A percentile compares a stretch with the other conserved stretches of the same genome.
These are phyloP conservation scores for Melitaea cinxia DNA, from an alignment of 1,140 invertebrate species.

Conservation along the genomic window DNA sequence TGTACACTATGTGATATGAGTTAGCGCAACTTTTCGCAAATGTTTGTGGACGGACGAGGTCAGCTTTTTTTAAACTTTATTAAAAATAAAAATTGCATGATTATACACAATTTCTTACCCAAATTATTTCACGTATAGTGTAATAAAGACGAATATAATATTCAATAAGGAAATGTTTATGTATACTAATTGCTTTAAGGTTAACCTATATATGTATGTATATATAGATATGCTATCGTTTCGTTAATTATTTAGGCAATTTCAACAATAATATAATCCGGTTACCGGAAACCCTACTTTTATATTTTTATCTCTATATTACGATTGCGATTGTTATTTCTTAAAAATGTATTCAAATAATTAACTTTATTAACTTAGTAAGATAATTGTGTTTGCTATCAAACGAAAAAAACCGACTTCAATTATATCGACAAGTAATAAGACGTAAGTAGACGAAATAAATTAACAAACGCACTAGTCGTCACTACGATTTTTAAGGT, in stretches of 20 bases:
- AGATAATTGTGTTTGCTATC: too few species aligned
- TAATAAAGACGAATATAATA: not conserved
- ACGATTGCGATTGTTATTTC: not conserved
- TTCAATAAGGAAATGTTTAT: not conserved
- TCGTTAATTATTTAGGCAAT: not conserved
- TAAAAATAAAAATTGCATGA: too few species aligned
- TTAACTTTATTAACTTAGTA: too few species aligned
- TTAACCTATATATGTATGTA: too few species aligned
- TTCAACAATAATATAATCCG: not conserved
- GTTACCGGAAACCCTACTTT: not conserved
- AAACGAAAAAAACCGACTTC: too few species aligned
- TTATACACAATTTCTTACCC: too few species aligned
- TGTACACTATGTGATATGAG: slow-evolving; percentile 56
- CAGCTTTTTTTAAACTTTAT: slow-evolving; percentile 35
- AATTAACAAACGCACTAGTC: too few species aligned
- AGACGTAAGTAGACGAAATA: too few species aligned
- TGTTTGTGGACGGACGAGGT: slow-evolving; percentile 77
- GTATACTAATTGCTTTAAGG: not conserved
- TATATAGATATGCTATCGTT: slow-evolving; percentile 3
- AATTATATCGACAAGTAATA: too few species aligned
- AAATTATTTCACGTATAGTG: not conserved
- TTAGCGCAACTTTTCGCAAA: slow-evolving; percentile 55
- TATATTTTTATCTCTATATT: not conserved
- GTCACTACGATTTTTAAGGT: too few species aligned
- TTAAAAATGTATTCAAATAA: too few species aligned